Evolutionary conservation across 2,797 vertebrate genomes (phyloP).

Genomic region (Pteropus rufus): DNA sequence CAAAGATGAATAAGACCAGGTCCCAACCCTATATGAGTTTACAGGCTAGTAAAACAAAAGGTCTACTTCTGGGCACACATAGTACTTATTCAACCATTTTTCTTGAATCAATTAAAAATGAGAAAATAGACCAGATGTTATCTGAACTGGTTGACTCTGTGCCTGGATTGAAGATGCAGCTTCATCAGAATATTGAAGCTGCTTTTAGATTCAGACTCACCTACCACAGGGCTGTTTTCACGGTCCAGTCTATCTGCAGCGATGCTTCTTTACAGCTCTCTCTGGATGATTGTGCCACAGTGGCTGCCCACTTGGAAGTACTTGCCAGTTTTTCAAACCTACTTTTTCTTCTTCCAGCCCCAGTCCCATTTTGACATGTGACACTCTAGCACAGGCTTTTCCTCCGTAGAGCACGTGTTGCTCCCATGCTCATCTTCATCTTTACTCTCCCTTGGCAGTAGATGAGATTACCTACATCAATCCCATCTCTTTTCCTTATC

Average conservation of each 20-base stretch:
- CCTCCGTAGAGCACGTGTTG: neutral
- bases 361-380: neutral
- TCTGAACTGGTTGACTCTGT: neutral
- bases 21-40: neutral
- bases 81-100: neutral
- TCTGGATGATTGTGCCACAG: accelerated
- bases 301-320: neutral
- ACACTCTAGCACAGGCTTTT: neutral
- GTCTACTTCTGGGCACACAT: neutral
- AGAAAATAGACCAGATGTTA: neutral
- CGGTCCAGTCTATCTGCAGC: accelerated
- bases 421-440: neutral
- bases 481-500: neutral
- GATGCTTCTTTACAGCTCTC: neutral
- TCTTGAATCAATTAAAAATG: neutral
- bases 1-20: neutral
- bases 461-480: neutral
- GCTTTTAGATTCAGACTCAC: neutral
- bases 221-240: neutral
- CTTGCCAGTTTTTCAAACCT: neutral
- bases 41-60: neutral
- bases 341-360: neutral
- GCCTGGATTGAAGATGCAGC: neutral
- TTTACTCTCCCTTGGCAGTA: neutral
- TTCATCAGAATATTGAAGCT: neutral